A percentile compares a stretch with the other conserved stretches of the same genome.
These are phyloP conservation scores for Ceyx cyanopectus DNA, from an alignment of 2,113 vertebrate species.

Conservation along the genomic window DNA sequence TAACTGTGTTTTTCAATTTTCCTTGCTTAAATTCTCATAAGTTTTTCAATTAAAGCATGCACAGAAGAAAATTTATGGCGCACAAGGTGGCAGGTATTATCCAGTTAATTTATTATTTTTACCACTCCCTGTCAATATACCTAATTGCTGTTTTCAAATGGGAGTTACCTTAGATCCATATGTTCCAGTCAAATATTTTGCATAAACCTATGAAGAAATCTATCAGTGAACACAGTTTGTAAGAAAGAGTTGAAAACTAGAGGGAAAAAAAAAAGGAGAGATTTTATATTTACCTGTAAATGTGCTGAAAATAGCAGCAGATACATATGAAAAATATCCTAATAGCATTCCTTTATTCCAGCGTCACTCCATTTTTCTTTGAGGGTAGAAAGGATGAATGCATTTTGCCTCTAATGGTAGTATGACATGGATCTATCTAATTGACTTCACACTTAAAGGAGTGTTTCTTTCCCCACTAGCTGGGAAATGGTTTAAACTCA, in stretches of 20 bases:
- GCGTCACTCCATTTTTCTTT: neutral
- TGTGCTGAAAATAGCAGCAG: neutral
- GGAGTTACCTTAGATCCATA: neutral
- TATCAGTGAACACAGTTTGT: neutral
- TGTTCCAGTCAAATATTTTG: neutral
- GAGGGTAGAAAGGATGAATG: neutral
- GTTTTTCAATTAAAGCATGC: neutral
- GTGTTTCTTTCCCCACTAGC: neutral
- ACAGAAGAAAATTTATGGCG: neutral
- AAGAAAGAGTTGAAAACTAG: neutral
- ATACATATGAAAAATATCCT: neutral
- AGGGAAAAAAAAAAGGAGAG: neutral
- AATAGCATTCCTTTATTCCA: neutral
- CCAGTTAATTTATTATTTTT: neutral
- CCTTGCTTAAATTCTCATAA: neutral
- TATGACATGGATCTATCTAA: neutral
- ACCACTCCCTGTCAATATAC: neutral
- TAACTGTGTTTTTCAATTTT: neutral
- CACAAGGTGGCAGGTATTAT: neutral
- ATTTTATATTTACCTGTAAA: neutral
- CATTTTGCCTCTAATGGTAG: neutral
- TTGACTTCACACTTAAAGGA: neutral
- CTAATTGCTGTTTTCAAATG: neutral
- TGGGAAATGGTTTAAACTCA: neutral
- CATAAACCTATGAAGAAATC: neutral